phyloP scores from a whole-genome alignment of 2,888 invertebrate species.

The Chrysopilus asiliformis region DNA sequence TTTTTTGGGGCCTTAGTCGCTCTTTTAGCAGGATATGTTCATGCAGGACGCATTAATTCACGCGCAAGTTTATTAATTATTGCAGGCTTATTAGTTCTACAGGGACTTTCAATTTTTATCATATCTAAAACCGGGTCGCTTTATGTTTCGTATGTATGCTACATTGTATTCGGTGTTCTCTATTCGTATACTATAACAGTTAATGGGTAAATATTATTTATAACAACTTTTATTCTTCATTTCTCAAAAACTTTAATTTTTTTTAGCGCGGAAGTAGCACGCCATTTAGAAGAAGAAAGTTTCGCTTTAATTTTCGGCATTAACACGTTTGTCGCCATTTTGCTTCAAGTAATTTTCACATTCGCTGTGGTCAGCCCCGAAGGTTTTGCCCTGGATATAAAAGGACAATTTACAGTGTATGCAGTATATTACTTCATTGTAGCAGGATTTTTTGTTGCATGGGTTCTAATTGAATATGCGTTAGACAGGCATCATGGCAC shows the following conservation, averaged over 20 bases:
- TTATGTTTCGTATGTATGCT: conserved; percentile 59
- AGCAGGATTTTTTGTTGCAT: too few species aligned
- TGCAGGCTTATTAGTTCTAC: conserved; percentile 38
- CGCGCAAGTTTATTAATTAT: conserved; percentile 37
- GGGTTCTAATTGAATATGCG: too few species aligned
- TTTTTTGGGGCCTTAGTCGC: conserved; percentile 51
- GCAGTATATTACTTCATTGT: too few species aligned
- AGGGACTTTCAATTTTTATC: conserved; percentile 43
- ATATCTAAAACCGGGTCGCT: conserved; percentile 46
- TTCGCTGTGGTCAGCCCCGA: conserved; percentile 25
- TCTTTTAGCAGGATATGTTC: conserved; percentile 39
- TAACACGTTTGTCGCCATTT: conserved; percentile 69
- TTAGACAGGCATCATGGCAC: too few species aligned
- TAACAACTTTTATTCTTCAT: too few species aligned
- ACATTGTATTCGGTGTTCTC: conserved; percentile 58
- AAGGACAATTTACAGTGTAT: conserved; percentile 29
- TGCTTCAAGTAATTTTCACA: conserved; percentile 67
- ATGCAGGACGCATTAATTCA: conserved; percentile 24
- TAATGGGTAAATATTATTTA: conserved; percentile 36
- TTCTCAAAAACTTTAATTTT: too few species aligned
- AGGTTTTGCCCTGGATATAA: conserved; percentile 24
- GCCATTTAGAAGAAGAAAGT: conserved; percentile 64
- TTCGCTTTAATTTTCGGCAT: conserved; percentile 85
- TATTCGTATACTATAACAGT: conserved; percentile 72
- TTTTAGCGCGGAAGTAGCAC: conserved; percentile 83